These are phyloP conservation scores for Peromyscus leucopus DNA, from an alignment of 2,113 vertebrate species.

Conservation along the genomic window DNA sequence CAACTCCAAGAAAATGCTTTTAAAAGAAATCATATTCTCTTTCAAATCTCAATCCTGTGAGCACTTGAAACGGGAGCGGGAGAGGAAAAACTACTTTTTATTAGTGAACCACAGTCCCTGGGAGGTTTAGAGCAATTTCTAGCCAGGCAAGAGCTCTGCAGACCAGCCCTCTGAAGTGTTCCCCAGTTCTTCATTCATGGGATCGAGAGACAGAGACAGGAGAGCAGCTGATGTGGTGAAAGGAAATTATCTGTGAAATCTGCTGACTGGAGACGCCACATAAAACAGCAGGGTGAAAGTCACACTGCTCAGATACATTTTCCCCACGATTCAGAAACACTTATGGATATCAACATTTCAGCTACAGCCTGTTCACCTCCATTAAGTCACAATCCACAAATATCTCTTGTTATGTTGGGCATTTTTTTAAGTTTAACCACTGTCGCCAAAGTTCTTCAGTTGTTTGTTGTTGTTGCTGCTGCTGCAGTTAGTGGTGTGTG, in stretches of 20 bases:
- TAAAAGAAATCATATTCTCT: neutral
- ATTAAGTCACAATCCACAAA: constrained; percentile 24
- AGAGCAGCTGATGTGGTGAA: constrained; percentile 59
- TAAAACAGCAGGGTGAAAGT: constrained; percentile 44
- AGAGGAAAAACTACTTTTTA: neutral
- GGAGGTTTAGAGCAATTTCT: constrained; percentile 37
- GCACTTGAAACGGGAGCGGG: constrained; percentile 18
- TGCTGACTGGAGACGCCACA: constrained; percentile 37
- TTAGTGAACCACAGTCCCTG: neutral
- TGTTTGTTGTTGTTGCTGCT: neutral
- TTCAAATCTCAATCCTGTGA: neutral
- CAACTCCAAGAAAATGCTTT: neutral
- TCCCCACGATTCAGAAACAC: constrained; percentile 10
- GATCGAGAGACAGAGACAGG: constrained; percentile 43
- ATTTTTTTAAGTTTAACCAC: constrained; percentile 44
- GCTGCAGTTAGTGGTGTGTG: fast-evolving
- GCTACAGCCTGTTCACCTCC: constrained; percentile 19
- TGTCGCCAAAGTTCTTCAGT: neutral
- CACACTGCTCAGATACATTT: constrained; percentile 14
- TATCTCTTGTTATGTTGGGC: constrained; percentile 55
- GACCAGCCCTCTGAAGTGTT: neutral
- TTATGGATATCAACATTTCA: neutral
- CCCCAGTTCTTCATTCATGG: neutral
- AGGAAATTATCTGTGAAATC: constrained; percentile 73
- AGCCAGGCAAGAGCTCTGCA: neutral